Percentiles rank a stretch among this genome's conserved stretches.
phyloP scores from a whole-genome alignment of 2,797 vertebrate species.

The Tachyglossus aculeatus region DNA sequence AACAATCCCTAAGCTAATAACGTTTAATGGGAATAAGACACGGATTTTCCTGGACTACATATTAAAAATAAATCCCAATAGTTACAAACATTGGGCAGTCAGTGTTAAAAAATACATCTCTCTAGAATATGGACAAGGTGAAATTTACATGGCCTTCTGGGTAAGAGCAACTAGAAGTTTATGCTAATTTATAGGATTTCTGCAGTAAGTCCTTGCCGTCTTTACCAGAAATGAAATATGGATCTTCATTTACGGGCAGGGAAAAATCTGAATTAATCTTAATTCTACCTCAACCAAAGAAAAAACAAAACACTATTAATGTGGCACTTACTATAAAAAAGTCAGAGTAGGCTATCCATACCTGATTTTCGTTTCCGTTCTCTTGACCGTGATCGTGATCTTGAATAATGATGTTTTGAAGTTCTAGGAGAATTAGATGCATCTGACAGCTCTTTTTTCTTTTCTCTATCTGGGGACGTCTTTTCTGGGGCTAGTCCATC shows the following conservation, averaged over 20 bases:
- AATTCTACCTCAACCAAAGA: no score
- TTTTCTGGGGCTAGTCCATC: slow-evolving; percentile 78
- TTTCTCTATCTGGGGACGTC: slow-evolving; percentile 82
- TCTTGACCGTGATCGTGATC: slow-evolving; percentile 90
- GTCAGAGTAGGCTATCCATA: slow-evolving; percentile 40
- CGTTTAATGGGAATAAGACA: no score
- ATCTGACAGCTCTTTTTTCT: slow-evolving; percentile 85
- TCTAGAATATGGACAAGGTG: background rate
- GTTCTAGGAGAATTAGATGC: slow-evolving; percentile 86
- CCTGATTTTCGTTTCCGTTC: slow-evolving; percentile 87
- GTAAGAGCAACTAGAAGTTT: background rate
- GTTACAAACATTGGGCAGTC: background rate
- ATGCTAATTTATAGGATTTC: background rate
- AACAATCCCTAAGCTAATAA: no score
- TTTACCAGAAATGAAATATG: no score
- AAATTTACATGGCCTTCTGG: background rate
- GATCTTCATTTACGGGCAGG: no score
- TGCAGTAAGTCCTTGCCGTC: background rate
- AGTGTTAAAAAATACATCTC: background rate
- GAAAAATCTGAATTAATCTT: no score
- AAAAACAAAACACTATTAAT: no score
- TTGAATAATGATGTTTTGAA: slow-evolving; percentile 91
- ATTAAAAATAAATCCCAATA: background rate
- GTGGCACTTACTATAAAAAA: background rate
- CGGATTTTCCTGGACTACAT: no score